Percentiles rank a stretch among this genome's conserved stretches.
Conservation (phyloP, 2,797 vertebrate genomes). For the Sorex maritimensis region DNA sequence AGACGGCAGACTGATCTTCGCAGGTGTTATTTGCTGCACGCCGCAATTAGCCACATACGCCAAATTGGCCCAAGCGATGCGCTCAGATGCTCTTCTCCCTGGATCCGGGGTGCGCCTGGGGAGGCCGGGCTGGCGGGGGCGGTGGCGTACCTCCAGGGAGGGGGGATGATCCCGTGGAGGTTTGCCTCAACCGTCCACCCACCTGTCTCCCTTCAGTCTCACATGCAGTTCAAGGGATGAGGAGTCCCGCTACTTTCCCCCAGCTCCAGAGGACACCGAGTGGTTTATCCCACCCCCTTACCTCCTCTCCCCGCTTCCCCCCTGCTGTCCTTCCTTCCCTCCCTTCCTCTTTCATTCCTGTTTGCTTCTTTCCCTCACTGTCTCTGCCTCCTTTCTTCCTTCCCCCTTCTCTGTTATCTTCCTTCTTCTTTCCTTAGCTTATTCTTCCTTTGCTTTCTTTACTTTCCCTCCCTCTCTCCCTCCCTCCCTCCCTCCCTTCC, state of each 20-base stretch:
- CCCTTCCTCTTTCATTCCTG: accelerated
- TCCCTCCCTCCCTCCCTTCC: background rate
- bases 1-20: slow-evolving; percentile 86
- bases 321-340: accelerated
- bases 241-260: background rate
- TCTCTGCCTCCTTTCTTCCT: background rate
- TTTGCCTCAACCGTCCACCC: background rate
- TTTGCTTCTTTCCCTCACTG: no score
- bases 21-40: slow-evolving; percentile 79
- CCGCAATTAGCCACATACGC: slow-evolving; percentile 82
- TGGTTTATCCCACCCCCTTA: background rate
- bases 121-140: background rate
- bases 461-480: no score
- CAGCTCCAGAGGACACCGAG: background rate
- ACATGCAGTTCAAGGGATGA: slow-evolving; percentile 65
- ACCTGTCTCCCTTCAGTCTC: slow-evolving; percentile 22
- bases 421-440: no score
- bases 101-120: slow-evolving; percentile 1
- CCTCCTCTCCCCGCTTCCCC: no score
- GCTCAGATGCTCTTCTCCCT: background rate
- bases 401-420: accelerated
- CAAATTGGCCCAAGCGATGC: slow-evolving; percentile 71
- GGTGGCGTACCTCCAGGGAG: background rate
- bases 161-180: no score
- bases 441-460: accelerated